Evolutionary conservation across 2,113 vertebrate genomes (phyloP).

Genomic region (Calyptommatus sinebrachiatus): DNA sequence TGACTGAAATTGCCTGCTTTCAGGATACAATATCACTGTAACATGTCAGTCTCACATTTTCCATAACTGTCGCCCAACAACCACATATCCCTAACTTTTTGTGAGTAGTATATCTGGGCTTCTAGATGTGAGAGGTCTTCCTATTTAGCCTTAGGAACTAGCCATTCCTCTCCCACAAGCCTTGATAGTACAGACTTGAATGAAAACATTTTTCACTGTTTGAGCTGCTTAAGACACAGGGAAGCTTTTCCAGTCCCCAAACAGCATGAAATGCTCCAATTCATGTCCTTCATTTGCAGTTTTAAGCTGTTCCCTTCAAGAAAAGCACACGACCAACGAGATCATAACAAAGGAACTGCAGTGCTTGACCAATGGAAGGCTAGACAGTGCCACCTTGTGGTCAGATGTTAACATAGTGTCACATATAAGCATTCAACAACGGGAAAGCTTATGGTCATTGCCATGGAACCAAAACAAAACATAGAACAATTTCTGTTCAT

Average conservation of each 20-base stretch:
- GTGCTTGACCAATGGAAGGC: neutral
- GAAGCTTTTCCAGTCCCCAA: neutral
- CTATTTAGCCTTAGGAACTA: too few relatives aligned
- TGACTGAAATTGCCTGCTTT: too few relatives aligned
- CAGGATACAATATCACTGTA: too few relatives aligned
- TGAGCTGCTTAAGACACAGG: neutral
- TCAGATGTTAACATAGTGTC: neutral
- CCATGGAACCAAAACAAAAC: neutral
- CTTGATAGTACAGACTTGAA: too few relatives aligned
- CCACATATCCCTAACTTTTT: too few relatives aligned
- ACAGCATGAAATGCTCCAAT: neutral
- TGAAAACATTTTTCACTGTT: neutral
- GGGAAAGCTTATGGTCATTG: neutral
- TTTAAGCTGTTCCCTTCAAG: neutral
- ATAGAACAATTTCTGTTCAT: neutral
- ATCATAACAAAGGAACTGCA: neutral
- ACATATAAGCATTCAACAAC: neutral
- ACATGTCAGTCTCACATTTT: too few relatives aligned
- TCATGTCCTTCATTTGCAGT: neutral
- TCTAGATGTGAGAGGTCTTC: too few relatives aligned
- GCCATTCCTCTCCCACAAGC: too few relatives aligned
- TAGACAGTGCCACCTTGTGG: slow-evolving; percentile 20
- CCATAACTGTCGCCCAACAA: too few relatives aligned
- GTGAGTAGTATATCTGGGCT: too few relatives aligned
- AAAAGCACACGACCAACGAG: neutral